These are phyloP conservation scores for Heliothis virescens DNA, from an alignment of 1,140 invertebrate genomes.

Conservation along the genomic window DNA sequence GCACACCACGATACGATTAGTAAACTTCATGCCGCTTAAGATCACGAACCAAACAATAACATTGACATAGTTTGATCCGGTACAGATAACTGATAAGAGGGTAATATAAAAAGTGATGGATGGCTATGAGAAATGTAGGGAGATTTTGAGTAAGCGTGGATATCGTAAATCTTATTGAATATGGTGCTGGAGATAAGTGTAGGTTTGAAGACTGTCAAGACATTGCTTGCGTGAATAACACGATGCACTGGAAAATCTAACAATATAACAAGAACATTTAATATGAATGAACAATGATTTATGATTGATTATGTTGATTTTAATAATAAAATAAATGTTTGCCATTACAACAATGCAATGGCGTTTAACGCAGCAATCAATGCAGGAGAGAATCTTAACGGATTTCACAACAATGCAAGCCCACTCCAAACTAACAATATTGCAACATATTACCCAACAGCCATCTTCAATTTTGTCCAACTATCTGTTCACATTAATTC, in stretches of 20 bases:
- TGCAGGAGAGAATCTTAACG: too few species aligned
- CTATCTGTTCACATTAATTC: slow-evolving; percentile 45
- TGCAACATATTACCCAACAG: slow-evolving; percentile 14
- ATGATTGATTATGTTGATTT: too few species aligned
- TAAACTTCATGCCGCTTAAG: slow-evolving; percentile 7
- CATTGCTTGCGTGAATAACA: not conserved
- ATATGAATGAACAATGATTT: too few species aligned
- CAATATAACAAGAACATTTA: not conserved
- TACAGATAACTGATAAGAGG: slow-evolving; percentile 54
- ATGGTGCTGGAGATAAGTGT: slow-evolving; percentile 13
- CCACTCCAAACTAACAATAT: slow-evolving; percentile 22
- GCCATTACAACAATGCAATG: too few species aligned
- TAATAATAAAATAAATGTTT: too few species aligned
- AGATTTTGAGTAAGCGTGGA: slow-evolving; percentile 1
- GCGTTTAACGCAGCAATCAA: too few species aligned
- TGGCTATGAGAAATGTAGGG: slow-evolving; percentile 37
- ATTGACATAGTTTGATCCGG: slow-evolving; percentile 51
- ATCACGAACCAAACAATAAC: slow-evolving; percentile 27
- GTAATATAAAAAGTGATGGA: slow-evolving; percentile 53
- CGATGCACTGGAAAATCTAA: not conserved
- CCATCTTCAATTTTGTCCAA: slow-evolving; percentile 47
- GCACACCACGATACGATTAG: not conserved
- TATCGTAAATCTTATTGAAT: slow-evolving; percentile 44
- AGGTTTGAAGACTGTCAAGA: not conserved
- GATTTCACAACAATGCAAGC: slow-evolving; percentile 10